Base-by-base conservation (phyloP, 2,797 vertebrate genomes). In the Threskiornis aethiopicus region DNA sequence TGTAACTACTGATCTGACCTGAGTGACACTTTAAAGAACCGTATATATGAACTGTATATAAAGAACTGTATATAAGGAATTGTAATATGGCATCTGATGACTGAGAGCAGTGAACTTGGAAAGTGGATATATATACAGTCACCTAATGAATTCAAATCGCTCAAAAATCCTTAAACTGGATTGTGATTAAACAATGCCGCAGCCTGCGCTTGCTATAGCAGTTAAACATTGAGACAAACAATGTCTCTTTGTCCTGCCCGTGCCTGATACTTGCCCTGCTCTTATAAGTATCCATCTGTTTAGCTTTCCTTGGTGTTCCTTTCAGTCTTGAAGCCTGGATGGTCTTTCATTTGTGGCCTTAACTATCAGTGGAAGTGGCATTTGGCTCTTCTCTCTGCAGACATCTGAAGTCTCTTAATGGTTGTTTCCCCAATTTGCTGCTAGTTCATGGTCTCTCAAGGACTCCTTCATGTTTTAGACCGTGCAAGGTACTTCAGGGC, bases 21-120 rank as follows among this genome's bases (percentile, higher is more conserved):
- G 47, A 46, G 14, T 55, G 54, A 44, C 19, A 9, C 14, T 71
- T 91, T 35, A 42, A 90, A 76, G 51, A 66, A 16, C 39, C 0
- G 0, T 58, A 47, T 35, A 35, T 58, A 58, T 35, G 55, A 66
- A 18, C 39, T 0, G 0, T 51, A 39, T 28, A 11, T 66, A n/a
- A 69, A 70, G 49, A 55, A 47, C 29, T 22, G 5, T 47, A 33
- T 55, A 9, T 77, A 54, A 93, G 61, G 28, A 70, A 24, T 21
- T 0, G 1, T 64, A 61, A 42, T 47, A 39, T 20, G 33, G 18
- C 10, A 78, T 65, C 26, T 35, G 51, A 55, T 73, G 33, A 19
- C 51, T 70, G 44, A 52, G 33, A 90, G 46, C 67, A 81, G 52
- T 70, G 42, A 67, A 51, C 35, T 47, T 62, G 29, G 47, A 41